Percentiles rank a stretch among this genome's conserved stretches.
phyloP scores from a whole-genome alignment of 2,888 invertebrate genomes.

The Apocheima hispidaria region DNA sequence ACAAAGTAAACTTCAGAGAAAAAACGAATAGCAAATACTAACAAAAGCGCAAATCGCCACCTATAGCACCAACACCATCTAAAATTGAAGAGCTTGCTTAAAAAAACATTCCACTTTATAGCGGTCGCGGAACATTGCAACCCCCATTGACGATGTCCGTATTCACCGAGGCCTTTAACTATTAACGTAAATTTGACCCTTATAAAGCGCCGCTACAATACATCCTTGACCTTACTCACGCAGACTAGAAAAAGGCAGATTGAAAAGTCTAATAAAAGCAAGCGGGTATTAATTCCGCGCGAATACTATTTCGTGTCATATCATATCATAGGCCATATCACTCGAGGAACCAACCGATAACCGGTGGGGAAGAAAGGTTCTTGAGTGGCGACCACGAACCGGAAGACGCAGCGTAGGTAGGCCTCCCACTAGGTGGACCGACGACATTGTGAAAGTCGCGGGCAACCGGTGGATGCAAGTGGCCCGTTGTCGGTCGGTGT shows the following conservation, averaged over 20 bases:
- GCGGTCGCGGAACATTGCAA: constrained; percentile 32
- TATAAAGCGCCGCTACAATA: constrained; percentile 55
- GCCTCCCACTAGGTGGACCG: too few species aligned
- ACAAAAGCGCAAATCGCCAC: constrained; percentile 8
- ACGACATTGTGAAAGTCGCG: too few species aligned
- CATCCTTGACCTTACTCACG: constrained; percentile 42
- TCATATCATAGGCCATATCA: too few species aligned
- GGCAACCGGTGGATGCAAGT: too few species aligned
- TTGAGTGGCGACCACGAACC: too few species aligned
- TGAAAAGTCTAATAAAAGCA: background rate
- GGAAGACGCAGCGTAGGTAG: too few species aligned
- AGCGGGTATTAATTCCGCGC: background rate
- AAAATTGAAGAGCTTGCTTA: constrained; percentile 26
- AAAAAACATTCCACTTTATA: constrained; percentile 34
- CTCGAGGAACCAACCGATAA: too few species aligned
- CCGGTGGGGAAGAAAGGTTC: too few species aligned
- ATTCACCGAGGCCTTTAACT: constrained; percentile 48
- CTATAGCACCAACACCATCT: constrained; percentile 8
- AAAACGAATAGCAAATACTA: background rate
- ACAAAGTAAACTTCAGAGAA: background rate
- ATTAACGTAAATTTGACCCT: constrained; percentile 51
- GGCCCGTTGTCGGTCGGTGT: too few species aligned
- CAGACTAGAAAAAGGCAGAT: constrained; percentile 13
- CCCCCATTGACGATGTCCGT: constrained; percentile 29
- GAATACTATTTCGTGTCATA: background rate